Percentiles rank a stretch among this genome's conserved stretches.
phyloP scores from a whole-genome alignment of 2,113 vertebrate genomes.

The Gobio gobio region DNA sequence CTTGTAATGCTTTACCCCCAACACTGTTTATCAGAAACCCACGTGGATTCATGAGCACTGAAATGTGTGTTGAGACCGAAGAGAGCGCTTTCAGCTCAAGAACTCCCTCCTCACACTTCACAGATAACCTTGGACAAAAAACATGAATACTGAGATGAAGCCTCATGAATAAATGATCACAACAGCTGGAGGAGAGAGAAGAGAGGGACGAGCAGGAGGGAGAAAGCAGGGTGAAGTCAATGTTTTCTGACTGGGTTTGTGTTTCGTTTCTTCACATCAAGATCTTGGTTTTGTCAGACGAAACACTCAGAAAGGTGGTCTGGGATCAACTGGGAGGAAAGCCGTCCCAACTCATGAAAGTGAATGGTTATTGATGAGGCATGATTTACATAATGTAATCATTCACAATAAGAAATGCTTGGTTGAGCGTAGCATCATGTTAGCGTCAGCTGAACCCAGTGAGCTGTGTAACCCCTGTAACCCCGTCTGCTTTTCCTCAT shows the following conservation, averaged over 20 bases:
- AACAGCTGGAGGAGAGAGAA: constrained; percentile 4
- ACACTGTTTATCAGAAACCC: neutral
- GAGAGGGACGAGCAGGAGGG: neutral
- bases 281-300: neutral
- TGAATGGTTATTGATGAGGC: neutral
- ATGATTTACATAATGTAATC: too few species aligned
- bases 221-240: neutral
- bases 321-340: neutral
- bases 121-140: neutral
- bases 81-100: neutral
- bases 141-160: neutral
- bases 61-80: neutral
- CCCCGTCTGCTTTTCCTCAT: neutral
- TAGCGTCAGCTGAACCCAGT: too few species aligned
- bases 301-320: neutral
- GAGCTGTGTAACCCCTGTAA: neutral
- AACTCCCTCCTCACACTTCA: neutral
- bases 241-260: neutral
- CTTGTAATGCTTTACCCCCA: too few species aligned
- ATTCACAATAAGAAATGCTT: too few species aligned
- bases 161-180: constrained; percentile 3
- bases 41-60: neutral
- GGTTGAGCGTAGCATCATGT: too few species aligned
- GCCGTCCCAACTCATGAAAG: neutral
- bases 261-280: neutral